Base-by-base conservation (phyloP, 2,797 vertebrate species). In the Lycodopsis pacificus region DNA sequence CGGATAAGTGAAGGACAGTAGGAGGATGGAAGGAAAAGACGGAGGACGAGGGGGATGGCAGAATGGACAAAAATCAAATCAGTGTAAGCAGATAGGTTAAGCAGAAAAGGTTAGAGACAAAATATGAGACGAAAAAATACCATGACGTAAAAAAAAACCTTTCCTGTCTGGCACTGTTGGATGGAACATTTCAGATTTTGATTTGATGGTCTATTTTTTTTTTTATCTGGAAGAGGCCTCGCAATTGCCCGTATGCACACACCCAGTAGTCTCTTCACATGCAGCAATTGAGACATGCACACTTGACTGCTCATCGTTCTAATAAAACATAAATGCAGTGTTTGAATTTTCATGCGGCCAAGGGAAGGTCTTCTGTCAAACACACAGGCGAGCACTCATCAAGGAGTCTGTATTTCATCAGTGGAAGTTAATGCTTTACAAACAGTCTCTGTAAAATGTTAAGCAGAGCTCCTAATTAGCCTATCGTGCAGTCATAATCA, bases 401-500 rank as follows among this genome's bases (percentile, higher is more conserved):
- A 91, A 91, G 79, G 80, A 91, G 92, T 84, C 89, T 73, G 80
- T 85, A 91, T 94, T 94, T 94, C 95, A 95, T 96, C 95, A 95
- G 88, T 87, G 88, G 84, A 86, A 93, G 80, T 89, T 91, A 95
- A 95, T 93, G 92, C 92, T 96, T 94, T 92, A 93, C 92, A 96
- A 96, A 96, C 92, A 95, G 87, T 89, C 92, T 94, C 77, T 84
- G 91, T 63, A 62, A 87, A 95, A 94, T 94, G 88, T 94, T 95
- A 93, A 95, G 80, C 73, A 93, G 88, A 91, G 80, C 73, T 93
- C 71, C 94, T 96, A 96, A 96, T 96, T 95, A 96, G 93, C 91
- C 93, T 89, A 93, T 96, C 90, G 85, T 85, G 85, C 88, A 93
- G 88, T 91, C 91, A 92, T 95, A 95, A 96, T 94, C 90, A 92